Conservation (phyloP, 2,888 invertebrate genomes). For the Lepidocyrtoides sp. region DNA sequence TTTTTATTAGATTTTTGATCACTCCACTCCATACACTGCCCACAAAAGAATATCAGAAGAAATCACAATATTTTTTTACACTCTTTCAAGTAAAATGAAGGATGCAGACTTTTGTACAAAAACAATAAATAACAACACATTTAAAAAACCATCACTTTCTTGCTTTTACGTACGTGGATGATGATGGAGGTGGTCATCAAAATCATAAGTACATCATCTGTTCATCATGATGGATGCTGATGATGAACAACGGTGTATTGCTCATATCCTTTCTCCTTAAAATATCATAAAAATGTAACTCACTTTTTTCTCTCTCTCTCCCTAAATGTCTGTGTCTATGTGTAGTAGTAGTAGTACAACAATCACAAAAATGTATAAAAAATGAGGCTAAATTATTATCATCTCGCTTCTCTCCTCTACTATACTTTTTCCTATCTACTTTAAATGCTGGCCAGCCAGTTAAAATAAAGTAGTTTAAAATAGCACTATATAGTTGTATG, state of each 20-base stretch:
- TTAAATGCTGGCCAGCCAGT: slow-evolving; percentile 62
- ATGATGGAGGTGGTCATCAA: background rate
- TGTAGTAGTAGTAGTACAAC: too few relatives aligned
- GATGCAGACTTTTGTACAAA: background rate
- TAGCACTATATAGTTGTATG: too few relatives aligned
- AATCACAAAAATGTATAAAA: background rate
- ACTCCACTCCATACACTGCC: too few relatives aligned
- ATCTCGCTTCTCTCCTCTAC: too few relatives aligned
- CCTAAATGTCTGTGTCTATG: too few relatives aligned
- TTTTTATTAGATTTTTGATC: too few relatives aligned
- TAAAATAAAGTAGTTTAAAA: slow-evolving; percentile 2
- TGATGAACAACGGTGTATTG: background rate
- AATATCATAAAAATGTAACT: too few relatives aligned
- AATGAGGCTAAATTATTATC: slow-evolving; percentile 8
- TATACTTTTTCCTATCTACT: too few relatives aligned
- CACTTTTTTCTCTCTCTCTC: background rate
- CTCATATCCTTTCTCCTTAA: background rate
- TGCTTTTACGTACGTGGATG: background rate
- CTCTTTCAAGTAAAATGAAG: background rate
- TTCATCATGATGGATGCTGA: slow-evolving; percentile 2
- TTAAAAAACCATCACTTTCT: background rate
- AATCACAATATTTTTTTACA: background rate
- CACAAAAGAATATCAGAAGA: background rate
- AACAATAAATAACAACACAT: slow-evolving; percentile 23
- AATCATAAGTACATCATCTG: slow-evolving; percentile 29